These are phyloP conservation scores for Notolabrus celidotus DNA, from an alignment of 2,797 vertebrate genomes.

Conservation along the genomic window DNA sequence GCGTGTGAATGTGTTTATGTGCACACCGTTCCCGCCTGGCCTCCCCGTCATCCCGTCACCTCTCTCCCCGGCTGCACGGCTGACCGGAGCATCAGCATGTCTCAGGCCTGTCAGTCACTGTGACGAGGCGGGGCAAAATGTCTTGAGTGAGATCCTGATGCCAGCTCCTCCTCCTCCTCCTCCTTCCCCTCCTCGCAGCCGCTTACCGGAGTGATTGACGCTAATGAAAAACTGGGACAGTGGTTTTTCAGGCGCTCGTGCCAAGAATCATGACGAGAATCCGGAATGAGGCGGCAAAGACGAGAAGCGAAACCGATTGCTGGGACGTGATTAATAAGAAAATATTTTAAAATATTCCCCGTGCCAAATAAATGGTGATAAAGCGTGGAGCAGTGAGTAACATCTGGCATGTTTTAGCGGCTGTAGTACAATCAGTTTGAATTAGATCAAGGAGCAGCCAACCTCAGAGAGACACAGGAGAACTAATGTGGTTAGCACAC, in stretches of 20 bases:
- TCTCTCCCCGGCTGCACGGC: conserved; percentile 67
- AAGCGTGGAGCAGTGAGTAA: conserved; percentile 74
- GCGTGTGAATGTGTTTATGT: conserved; percentile 29
- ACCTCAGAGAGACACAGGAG: conserved; percentile 69
- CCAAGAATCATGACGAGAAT: conserved; percentile 78
- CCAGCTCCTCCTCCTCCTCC: conserved; percentile 36
- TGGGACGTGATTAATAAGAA: conserved; percentile 81
- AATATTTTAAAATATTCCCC: conserved; percentile 78
- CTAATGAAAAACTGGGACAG: conserved; percentile 87
- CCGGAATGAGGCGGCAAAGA: conserved; percentile 71
- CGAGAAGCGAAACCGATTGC: conserved; percentile 74
- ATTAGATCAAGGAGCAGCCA: conserved; percentile 78
- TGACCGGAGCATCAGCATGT: conserved; percentile 74
- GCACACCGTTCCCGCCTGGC: conserved; percentile 24
- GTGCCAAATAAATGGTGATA: conserved; percentile 78
- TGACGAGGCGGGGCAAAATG: conserved; percentile 85
- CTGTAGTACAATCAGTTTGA: conserved; percentile 78
- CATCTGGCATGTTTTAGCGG: conserved; percentile 77
- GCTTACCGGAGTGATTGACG: conserved; percentile 81
- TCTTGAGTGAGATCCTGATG: conserved; percentile 77
- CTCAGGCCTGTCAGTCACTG: conserved; percentile 81
- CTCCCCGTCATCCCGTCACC: conserved; percentile 64
- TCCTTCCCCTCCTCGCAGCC: conserved; percentile 47
- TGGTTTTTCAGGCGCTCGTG: conserved; percentile 68
- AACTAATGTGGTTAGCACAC: conserved; percentile 78